Evolutionary conservation across 1,140 invertebrate species (phyloP).

Genomic region (Globodera ellingtonae): DNA sequence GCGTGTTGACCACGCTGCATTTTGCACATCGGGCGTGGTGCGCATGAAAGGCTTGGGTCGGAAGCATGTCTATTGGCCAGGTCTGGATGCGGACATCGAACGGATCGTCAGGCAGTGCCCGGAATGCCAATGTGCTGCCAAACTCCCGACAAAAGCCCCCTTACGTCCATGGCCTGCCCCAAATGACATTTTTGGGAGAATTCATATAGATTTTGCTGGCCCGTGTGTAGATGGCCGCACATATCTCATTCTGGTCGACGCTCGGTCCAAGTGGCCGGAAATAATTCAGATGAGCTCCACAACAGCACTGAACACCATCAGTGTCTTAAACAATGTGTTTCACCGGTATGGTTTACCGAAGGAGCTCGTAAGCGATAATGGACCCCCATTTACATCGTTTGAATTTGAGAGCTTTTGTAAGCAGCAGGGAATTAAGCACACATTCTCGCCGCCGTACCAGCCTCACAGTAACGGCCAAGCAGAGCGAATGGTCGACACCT

Average conservation of each 20-base stretch:
- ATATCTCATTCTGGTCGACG: conserved; percentile 67
- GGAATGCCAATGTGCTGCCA: conserved; percentile 13
- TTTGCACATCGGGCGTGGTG: conserved; percentile 10
- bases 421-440: conserved; percentile 24
- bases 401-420: conserved; percentile 15
- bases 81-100: conserved; percentile 17
- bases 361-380: conserved; percentile 14
- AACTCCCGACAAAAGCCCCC: not conserved
- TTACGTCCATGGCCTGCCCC: conserved; percentile 17
- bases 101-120: not conserved
- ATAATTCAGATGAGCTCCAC: too few species aligned
- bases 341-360: not conserved
- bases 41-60: conserved; percentile 18
- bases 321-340: not conserved
- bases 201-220: conserved; percentile 67
- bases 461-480: conserved; percentile 20
- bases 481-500: conserved; percentile 19
- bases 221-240: conserved; percentile 56
- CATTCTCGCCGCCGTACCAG: conserved; percentile 15
- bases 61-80: conserved; percentile 18
- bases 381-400: conserved; percentile 16
- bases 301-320: not conserved
- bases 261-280: conserved; percentile 68
- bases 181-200: conserved; percentile 2
- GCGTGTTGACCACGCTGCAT: not conserved